phyloP scores from a whole-genome alignment of 2,888 invertebrate species.

The Phyto melanocephala region DNA sequence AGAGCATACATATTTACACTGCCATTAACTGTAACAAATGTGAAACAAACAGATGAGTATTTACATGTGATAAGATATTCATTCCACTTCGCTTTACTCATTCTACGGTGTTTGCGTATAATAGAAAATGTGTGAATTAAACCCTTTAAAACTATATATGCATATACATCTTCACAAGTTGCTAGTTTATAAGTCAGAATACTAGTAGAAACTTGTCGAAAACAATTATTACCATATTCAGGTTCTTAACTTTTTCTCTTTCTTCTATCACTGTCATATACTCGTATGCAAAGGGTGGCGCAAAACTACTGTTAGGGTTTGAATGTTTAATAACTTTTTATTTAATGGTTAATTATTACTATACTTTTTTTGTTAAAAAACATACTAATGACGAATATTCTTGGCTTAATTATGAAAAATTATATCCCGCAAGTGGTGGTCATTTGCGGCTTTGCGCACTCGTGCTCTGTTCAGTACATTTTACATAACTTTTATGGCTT shows the following conservation, averaged over 20 bases:
- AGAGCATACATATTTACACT: not conserved
- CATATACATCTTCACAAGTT: not conserved
- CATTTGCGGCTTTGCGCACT: too few species aligned
- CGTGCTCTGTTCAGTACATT: too few species aligned
- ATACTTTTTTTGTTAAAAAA: too few species aligned
- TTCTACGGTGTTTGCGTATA: not conserved
- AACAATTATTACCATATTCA: not conserved
- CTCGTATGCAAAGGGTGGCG: too few species aligned
- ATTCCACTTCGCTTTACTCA: not conserved
- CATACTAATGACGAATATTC: too few species aligned
- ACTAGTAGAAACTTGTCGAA: not conserved
- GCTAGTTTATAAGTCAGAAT: not conserved
- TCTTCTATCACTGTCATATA: too few species aligned
- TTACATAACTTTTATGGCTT: too few species aligned
- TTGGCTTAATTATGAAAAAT: too few species aligned
- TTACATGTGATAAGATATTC: not conserved
- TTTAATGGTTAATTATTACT: too few species aligned
- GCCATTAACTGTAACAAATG: not conserved
- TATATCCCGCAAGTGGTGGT: too few species aligned
- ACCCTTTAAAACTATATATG: not conserved
- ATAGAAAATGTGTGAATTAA: conserved; percentile 15
- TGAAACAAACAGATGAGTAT: not conserved
- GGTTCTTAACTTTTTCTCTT: not conserved
- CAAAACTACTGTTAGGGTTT: too few species aligned
- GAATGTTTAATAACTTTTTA: too few species aligned